A percentile compares a stretch with the other conserved stretches of the same genome.
These are phyloP conservation scores for Maccullochella peelii DNA, from an alignment of 2,113 vertebrate genomes.

Conservation along the genomic window DNA sequence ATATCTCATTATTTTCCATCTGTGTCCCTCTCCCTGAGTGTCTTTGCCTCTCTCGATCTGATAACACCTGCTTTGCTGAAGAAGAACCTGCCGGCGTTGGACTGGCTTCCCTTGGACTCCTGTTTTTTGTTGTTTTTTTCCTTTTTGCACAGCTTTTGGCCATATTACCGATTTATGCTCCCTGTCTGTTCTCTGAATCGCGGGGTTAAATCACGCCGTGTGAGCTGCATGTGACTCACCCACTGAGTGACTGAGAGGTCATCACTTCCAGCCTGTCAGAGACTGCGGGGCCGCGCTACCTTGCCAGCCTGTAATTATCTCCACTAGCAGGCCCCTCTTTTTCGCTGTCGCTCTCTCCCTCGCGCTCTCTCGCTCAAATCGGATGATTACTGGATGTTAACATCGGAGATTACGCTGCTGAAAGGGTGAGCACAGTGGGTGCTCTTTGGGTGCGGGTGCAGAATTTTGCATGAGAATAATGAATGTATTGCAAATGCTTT, in stretches of 20 bases:
- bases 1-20: constrained; percentile 64
- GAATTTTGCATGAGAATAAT: constrained; percentile 22
- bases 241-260: constrained; percentile 56
- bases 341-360: constrained; percentile 43
- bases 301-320: constrained; percentile 77
- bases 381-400: constrained; percentile 79
- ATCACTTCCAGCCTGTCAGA: constrained; percentile 71
- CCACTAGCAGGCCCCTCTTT: constrained; percentile 57
- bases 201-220: constrained; percentile 42
- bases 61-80: constrained; percentile 46
- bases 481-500: constrained; percentile 2
- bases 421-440: constrained; percentile 55
- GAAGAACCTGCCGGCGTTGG: constrained; percentile 9
- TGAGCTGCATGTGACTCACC: constrained; percentile 34
- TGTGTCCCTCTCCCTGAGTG: constrained; percentile 42
- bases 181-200: constrained; percentile 30
- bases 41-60: constrained; percentile 37
- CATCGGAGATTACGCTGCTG: constrained; percentile 64
- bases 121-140: neutral
- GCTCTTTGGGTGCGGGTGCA: constrained; percentile 22
- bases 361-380: constrained; percentile 67
- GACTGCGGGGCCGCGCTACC: constrained; percentile 48
- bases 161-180: constrained; percentile 29
- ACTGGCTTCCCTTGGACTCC: neutral
- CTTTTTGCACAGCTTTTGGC: neutral